A percentile compares a stretch with the other conserved stretches of the same genome.
Evolutionary conservation across 2,797 vertebrate species (phyloP).

Genomic region (Tiaroga cobitis): DNA sequence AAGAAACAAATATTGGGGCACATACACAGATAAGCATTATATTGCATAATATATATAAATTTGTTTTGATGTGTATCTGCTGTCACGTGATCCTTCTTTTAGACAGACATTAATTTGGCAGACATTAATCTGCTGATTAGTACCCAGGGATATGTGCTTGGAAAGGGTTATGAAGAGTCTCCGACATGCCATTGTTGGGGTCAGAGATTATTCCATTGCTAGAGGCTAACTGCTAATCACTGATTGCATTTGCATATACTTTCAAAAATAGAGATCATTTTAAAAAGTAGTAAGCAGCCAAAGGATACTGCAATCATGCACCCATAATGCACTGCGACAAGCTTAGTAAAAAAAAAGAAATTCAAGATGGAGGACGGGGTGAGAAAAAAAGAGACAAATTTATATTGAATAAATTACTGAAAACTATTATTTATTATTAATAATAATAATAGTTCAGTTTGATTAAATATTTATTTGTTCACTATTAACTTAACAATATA

Average conservation of each 20-base stretch:
- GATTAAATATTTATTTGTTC: no score
- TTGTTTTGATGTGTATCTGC: background rate
- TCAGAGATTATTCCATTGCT: constrained; percentile 72
- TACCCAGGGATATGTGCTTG: background rate
- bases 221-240: constrained; percentile 66
- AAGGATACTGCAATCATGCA: background rate
- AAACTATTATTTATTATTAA: background rate
- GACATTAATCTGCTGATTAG: constrained; percentile 24
- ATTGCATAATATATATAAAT: background rate
- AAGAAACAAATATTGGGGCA: background rate
- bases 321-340: background rate
- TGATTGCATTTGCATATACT: constrained; percentile 69
- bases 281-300: background rate
- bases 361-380: background rate
- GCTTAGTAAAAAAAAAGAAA: background rate
- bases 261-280: constrained; percentile 58
- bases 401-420: background rate
- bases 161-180: constrained; percentile 24
- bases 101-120: no score
- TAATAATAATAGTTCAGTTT: background rate
- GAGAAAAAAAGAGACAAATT: background rate
- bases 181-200: constrained; percentile 55
- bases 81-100: constrained; percentile 1
- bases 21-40: background rate
- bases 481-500: no score